Evolutionary conservation across 1,140 invertebrate genomes (phyloP).

Genomic region (Procambarus clarkii): DNA sequence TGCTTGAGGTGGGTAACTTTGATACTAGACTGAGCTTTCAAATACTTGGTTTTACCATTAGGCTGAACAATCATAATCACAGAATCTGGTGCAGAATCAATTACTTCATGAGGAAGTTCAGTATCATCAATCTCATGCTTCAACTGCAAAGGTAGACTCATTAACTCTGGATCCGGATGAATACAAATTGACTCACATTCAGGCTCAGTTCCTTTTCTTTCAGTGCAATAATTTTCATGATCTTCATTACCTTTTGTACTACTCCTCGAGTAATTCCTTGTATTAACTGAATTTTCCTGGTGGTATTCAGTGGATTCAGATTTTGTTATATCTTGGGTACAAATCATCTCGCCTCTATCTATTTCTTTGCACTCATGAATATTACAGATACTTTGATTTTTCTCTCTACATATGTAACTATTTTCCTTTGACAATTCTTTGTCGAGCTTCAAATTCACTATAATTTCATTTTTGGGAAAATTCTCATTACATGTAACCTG

Average conservation of each 20-base stretch:
- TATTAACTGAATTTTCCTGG: no score
- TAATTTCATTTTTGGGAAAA: not conserved
- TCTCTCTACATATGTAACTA: not conserved
- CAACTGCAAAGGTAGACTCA: slow-evolving; percentile 1
- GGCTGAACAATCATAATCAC: not conserved
- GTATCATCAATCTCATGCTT: slow-evolving; percentile 16
- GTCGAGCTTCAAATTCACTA: not conserved
- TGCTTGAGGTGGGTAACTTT: not conserved
- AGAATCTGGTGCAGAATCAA: not conserved
- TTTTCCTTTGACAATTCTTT: not conserved
- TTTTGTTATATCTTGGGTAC: no score
- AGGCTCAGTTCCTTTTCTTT: not conserved
- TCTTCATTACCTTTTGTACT: not conserved
- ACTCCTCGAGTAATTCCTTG: not conserved
- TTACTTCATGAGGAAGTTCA: not conserved
- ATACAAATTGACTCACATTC: not conserved
- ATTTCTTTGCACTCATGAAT: not conserved
- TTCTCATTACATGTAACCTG: not conserved
- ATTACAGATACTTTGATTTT: not conserved
- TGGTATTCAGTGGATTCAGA: no score
- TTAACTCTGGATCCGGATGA: not conserved
- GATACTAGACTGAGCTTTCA: not conserved
- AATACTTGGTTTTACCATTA: not conserved
- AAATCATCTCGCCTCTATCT: not conserved
- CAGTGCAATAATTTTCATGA: not conserved